phyloP scores from a whole-genome alignment of 30 jellyfish, hydroid and myxozoan species.

The Catostylus mosaicus region DNA sequence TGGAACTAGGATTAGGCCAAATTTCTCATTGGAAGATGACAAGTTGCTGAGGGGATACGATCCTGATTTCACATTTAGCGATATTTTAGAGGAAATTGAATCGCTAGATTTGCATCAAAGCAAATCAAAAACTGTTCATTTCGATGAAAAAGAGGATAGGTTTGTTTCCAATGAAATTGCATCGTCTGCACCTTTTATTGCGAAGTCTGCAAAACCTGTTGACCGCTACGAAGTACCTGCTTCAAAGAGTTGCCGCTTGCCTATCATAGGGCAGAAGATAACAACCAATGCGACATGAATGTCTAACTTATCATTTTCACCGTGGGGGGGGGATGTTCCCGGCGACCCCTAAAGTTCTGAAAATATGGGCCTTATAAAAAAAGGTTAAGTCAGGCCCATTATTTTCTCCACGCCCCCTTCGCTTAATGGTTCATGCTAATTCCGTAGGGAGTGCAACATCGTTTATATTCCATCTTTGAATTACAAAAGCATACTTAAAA shows the following conservation, averaged over 20 bases:
- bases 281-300: neutral
- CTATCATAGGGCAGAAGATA: slow-evolving; percentile 44
- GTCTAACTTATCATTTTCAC: no score
- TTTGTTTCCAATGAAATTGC: neutral
- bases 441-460: no score
- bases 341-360: no score
- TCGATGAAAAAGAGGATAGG: neutral
- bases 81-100: neutral
- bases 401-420: no score
- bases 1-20: neutral
- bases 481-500: no score
- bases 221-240: slow-evolving; percentile 42
- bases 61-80: neutral
- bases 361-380: no score
- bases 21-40: neutral
- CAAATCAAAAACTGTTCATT: neutral
- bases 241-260: slow-evolving; percentile 43
- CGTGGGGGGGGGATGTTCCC: no score
- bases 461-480: no score
- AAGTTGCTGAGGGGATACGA: neutral
- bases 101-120: neutral
- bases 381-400: no score
- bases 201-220: slow-evolving; percentile 1
- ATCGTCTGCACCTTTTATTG: slow-evolving; percentile 1
- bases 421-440: no score